These are phyloP conservation scores for Orthonyx spaldingii DNA, from an alignment of 2,113 vertebrate genomes.

Conservation along the genomic window DNA sequence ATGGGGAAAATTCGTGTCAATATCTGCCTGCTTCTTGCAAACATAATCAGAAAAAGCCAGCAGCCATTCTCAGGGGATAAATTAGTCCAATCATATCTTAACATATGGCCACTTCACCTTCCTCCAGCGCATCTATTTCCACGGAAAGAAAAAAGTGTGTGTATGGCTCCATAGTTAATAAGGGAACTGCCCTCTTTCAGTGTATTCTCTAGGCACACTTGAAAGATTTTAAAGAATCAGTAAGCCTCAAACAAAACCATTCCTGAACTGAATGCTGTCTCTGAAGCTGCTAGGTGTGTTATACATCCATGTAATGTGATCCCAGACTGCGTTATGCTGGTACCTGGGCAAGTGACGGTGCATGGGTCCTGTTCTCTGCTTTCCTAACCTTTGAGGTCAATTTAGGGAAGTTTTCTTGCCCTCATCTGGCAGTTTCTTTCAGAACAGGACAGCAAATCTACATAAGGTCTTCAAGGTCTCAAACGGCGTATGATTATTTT, in stretches of 20 bases:
- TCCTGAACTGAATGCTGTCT: background rate
- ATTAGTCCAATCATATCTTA: background rate
- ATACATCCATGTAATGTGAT: background rate
- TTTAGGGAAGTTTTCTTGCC: background rate
- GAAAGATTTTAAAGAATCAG: background rate
- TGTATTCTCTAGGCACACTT: background rate
- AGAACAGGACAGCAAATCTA: background rate
- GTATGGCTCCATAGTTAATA: background rate
- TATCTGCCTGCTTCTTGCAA: background rate
- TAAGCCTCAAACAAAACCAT: background rate
- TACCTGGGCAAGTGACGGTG: fast-evolving
- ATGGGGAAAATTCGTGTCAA: background rate
- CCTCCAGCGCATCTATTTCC: background rate
- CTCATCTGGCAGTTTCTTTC: background rate
- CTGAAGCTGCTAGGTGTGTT: background rate
- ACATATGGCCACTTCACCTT: background rate
- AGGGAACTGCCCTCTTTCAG: background rate
- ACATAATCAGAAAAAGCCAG: background rate
- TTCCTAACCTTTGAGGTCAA: background rate
- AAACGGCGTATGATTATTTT: background rate
- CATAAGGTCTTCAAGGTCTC: background rate
- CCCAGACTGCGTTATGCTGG: background rate
- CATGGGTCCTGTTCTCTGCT: background rate
- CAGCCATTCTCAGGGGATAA: background rate
- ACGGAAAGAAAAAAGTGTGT: background rate